Percentiles rank a stretch among this genome's conserved stretches.
These are phyloP conservation scores for Drosophila bocki DNA, from an alignment of 1,140 invertebrate species.

Conservation along the genomic window DNA sequence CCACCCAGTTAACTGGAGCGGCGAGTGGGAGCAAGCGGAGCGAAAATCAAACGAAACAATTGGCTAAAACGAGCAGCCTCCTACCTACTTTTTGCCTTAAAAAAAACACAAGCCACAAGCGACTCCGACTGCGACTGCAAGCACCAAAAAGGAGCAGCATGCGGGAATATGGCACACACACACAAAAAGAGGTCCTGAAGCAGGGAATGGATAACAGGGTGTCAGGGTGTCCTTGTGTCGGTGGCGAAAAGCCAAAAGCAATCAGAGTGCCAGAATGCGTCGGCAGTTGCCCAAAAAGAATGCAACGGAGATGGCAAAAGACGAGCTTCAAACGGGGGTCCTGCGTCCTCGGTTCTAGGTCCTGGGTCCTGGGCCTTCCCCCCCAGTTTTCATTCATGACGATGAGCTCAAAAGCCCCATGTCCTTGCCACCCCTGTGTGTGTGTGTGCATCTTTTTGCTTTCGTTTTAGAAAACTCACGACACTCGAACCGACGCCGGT, in stretches of 20 bases:
- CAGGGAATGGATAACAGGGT: not conserved
- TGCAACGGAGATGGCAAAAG: slow-evolving; percentile 64
- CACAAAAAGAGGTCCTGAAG: not conserved
- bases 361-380: not conserved
- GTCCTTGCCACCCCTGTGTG: slow-evolving; percentile 46
- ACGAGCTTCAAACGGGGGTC: slow-evolving; percentile 25
- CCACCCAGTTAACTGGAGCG: slow-evolving; percentile 28
- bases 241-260: slow-evolving; percentile 36
- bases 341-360: too few species aligned
- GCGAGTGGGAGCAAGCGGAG: slow-evolving; percentile 17
- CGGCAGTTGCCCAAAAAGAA: slow-evolving; percentile 50
- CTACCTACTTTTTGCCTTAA: not conserved
- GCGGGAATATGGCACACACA: slow-evolving; percentile 27
- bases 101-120: not conserved
- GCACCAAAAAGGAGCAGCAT: slow-evolving; percentile 8
- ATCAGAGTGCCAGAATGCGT: slow-evolving; percentile 17
- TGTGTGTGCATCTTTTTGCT: slow-evolving; percentile 77
- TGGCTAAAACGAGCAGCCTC: slow-evolving; percentile 35
- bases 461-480: slow-evolving; percentile 80
- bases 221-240: not conserved
- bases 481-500: slow-evolving; percentile 53
- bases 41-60: slow-evolving; percentile 51
- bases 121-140: not conserved
- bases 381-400: slow-evolving; percentile 66
- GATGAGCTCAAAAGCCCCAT: slow-evolving; percentile 53